Conservation (phyloP, 2,888 invertebrate genomes). For the Athrips mouffetella region DNA sequence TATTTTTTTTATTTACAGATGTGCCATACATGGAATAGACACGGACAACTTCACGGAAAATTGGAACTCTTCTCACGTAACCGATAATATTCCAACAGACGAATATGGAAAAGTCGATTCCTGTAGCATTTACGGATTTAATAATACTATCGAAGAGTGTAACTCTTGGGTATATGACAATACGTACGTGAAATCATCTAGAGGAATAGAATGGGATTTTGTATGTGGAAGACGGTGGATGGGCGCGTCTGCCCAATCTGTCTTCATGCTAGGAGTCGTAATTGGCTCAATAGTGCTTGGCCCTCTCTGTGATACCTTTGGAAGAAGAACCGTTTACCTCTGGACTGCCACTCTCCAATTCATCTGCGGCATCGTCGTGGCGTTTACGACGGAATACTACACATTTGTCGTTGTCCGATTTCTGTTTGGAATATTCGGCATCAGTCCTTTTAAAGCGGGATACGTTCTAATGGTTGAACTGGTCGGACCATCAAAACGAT, state of each 20-base stretch:
- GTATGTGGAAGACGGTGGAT: constrained; percentile 90
- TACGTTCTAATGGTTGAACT: constrained; percentile 89
- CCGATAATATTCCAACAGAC: constrained; percentile 77
- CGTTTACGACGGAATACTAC: constrained; percentile 86
- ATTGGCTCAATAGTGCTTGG: constrained; percentile 88
- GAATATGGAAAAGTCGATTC: constrained; percentile 79
- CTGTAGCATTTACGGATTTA: constrained; percentile 76
- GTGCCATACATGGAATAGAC: constrained; percentile 78
- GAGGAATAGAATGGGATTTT: constrained; percentile 90
- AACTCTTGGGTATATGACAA: constrained; percentile 84
- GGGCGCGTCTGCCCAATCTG: constrained; percentile 87
- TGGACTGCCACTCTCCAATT: constrained; percentile 86
- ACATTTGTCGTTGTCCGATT: constrained; percentile 83
- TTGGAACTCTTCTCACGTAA: constrained; percentile 77
- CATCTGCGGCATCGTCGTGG: constrained; percentile 83
- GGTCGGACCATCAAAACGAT: constrained; percentile 87
- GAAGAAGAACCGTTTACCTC: constrained; percentile 88
- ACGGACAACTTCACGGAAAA: constrained; percentile 63
- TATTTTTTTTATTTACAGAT: constrained; percentile 62
- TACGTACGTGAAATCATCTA: constrained; percentile 84
- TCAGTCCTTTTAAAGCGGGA: constrained; percentile 85
- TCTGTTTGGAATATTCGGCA: constrained; percentile 89
- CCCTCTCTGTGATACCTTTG: constrained; percentile 87
- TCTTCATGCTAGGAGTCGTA: constrained; percentile 91
- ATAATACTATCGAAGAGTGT: constrained; percentile 56